phyloP scores from a whole-genome alignment of 2,888 invertebrate species.

The Sipha maydis region DNA sequence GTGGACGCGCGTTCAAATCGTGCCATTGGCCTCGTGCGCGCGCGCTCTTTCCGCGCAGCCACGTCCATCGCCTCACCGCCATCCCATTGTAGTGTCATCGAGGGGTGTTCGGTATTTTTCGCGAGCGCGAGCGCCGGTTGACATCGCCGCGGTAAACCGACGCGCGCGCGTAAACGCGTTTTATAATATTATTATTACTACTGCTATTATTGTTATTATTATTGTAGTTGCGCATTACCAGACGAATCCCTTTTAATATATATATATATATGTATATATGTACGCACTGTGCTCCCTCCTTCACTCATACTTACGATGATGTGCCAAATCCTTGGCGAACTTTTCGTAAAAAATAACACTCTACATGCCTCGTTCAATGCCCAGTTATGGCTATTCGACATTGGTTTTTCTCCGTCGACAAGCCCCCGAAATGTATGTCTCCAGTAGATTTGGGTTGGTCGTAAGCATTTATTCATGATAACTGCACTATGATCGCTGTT shows the following conservation, averaged over 20 bases:
- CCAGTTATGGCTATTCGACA: too few relatives aligned
- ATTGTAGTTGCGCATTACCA: constrained; percentile 25
- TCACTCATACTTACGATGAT: too few relatives aligned
- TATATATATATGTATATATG: neutral
- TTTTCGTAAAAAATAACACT: neutral
- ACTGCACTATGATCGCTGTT: too few relatives aligned
- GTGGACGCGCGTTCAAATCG: neutral
- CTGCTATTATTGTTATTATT: constrained; percentile 35
- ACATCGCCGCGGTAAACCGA: constrained; percentile 26
- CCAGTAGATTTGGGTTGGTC: too few relatives aligned
- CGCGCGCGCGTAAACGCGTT: neutral
- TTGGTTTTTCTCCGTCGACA: too few relatives aligned
- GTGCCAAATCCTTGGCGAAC: neutral
- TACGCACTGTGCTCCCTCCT: neutral
- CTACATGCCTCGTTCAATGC: too few relatives aligned
- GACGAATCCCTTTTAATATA: constrained; percentile 34
- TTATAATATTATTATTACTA: constrained; percentile 19
- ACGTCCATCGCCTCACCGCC: neutral
- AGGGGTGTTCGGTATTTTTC: neutral
- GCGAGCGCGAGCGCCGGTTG: constrained; percentile 14
- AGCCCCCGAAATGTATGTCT: too few relatives aligned
- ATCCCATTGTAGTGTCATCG: neutral
- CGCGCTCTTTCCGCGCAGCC: neutral
- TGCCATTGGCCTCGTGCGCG: constrained; percentile 32
- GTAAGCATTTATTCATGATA: too few relatives aligned